Percentiles rank a stretch among this genome's conserved stretches.
These are phyloP conservation scores for Ectobius pallidus DNA, from an alignment of 2,888 invertebrate genomes.

Conservation along the genomic window DNA sequence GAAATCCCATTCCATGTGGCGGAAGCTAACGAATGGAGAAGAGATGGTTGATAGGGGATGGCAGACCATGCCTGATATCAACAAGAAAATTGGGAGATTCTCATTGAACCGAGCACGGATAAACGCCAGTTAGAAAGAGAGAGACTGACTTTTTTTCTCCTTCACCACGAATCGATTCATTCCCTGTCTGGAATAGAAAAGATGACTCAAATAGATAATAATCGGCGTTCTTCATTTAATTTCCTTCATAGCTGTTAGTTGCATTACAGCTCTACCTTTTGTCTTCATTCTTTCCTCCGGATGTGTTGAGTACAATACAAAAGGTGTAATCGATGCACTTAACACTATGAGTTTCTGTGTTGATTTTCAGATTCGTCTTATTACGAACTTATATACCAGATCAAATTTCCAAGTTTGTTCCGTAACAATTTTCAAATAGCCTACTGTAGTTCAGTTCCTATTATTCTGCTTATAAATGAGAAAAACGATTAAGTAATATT, in stretches of 20 bases:
- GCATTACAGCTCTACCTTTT: too few relatives aligned
- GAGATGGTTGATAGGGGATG: neutral
- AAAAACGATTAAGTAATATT: too few relatives aligned
- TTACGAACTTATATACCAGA: too few relatives aligned
- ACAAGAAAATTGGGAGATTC: conserved; percentile 24
- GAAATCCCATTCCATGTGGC: conserved; percentile 24
- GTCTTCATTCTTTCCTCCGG: too few relatives aligned
- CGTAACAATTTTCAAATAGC: too few relatives aligned
- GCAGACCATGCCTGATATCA: conserved; percentile 11
- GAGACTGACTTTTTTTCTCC: neutral
- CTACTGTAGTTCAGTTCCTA: too few relatives aligned
- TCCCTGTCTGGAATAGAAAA: conserved; percentile 17
- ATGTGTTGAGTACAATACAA: too few relatives aligned
- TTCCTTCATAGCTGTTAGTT: conserved; percentile 17
- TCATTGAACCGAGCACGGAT: neutral
- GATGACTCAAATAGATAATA: conserved; percentile 24
- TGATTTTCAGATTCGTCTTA: too few relatives aligned
- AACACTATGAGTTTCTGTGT: too few relatives aligned
- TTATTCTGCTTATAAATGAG: too few relatives aligned
- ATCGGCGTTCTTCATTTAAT: conserved; percentile 14
- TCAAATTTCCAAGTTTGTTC: too few relatives aligned
- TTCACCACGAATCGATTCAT: neutral
- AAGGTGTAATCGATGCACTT: too few relatives aligned
- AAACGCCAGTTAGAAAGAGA: neutral
- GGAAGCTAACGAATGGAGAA: conserved; percentile 9